phyloP scores from a whole-genome alignment of 1,140 invertebrate genomes.

The Anastrepha obliqua region DNA sequence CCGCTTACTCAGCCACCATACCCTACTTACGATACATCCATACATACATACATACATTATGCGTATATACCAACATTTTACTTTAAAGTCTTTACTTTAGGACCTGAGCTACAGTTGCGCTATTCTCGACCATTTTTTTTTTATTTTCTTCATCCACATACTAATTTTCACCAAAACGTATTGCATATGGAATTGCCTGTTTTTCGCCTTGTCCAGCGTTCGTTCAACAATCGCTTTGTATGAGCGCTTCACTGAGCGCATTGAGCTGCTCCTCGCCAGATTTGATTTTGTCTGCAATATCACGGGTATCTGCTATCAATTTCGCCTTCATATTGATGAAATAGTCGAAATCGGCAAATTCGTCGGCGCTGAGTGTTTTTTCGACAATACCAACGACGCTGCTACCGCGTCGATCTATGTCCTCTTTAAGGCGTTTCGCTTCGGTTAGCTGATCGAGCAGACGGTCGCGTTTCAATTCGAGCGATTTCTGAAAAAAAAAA shows the following conservation, averaged over 20 bases:
- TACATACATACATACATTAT: neutral
- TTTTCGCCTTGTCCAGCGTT: neutral
- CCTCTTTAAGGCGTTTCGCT: conserved; percentile 87
- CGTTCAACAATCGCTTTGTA: conserved; percentile 73
- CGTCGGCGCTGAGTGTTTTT: conserved; percentile 84
- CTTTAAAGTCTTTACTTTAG: neutral
- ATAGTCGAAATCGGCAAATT: conserved; percentile 89
- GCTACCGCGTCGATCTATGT: conserved; percentile 87
- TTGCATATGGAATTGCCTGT: neutral
- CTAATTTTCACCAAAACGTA: neutral
- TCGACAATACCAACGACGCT: conserved; percentile 84
- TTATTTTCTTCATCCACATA: neutral
- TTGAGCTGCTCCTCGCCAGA: conserved; percentile 89
- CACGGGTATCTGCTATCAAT: conserved; percentile 88
- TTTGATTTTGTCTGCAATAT: conserved; percentile 91
- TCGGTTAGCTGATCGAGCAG: conserved; percentile 88
- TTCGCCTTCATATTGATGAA: conserved; percentile 96
- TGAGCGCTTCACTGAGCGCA: conserved; percentile 83
- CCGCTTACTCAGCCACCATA: conserved; percentile 15
- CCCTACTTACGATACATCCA: neutral
- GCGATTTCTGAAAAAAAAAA: conserved; percentile 79
- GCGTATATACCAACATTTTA: neutral
- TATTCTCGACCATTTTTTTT: conserved; percentile 1
- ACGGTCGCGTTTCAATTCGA: conserved; percentile 87
- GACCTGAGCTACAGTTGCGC: neutral